These are phyloP conservation scores for Zophobas atratus DNA, from an alignment of 1,140 invertebrate species.

Conservation along the genomic window DNA sequence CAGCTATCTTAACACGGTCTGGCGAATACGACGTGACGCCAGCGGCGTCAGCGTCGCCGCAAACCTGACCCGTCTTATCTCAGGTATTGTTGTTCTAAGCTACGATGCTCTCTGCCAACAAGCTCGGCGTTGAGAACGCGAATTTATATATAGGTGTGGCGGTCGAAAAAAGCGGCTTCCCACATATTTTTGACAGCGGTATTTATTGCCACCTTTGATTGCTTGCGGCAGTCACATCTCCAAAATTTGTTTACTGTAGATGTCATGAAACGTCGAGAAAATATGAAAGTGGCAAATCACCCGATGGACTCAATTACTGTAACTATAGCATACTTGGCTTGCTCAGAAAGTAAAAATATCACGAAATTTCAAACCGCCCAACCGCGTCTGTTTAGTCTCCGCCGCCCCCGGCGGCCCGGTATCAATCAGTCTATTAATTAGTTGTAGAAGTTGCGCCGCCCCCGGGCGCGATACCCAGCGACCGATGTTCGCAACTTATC, in stretches of 20 bases:
- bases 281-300: no score
- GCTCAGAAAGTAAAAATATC: no score
- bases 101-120: slow-evolving; percentile 11
- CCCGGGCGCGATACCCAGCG: slow-evolving; percentile 39
- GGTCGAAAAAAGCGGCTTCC: no score
- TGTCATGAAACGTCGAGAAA: no score
- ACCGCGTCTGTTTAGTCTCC: no score
- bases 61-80: slow-evolving; percentile 44
- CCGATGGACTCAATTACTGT: no score
- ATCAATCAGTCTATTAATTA: slow-evolving; percentile 53
- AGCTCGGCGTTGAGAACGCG: slow-evolving; percentile 17
- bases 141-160: slow-evolving; percentile 7
- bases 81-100: slow-evolving; percentile 41
- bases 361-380: no score
- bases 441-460: slow-evolving; percentile 51
- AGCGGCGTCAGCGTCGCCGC: slow-evolving; percentile 42
- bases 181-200: no score
- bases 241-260: no score
- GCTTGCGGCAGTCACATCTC: no score
- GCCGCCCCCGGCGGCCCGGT: slow-evolving; percentile 8
- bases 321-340: no score
- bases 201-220: no score
- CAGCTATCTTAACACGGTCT: slow-evolving; percentile 51
- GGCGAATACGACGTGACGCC: slow-evolving; percentile 46
- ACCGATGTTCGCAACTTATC: slow-evolving; percentile 50